These are phyloP conservation scores for Alethe diademata DNA, from an alignment of 2,113 vertebrate genomes.

Conservation along the genomic window DNA sequence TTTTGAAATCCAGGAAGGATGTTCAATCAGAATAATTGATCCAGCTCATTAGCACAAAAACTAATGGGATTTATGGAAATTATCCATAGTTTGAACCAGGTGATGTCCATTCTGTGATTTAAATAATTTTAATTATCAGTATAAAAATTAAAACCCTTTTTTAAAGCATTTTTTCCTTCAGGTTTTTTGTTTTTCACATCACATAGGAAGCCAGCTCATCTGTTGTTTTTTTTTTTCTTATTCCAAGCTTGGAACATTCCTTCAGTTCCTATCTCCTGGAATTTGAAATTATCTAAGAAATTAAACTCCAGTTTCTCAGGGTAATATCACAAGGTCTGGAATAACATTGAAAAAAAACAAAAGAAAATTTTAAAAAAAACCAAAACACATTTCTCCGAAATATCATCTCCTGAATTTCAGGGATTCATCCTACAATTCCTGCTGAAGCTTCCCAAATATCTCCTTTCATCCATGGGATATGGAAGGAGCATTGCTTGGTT, in stretches of 20 bases:
- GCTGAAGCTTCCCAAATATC: not conserved
- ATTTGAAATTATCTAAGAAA: not conserved
- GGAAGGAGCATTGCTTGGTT: not conserved
- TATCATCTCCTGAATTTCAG: not conserved
- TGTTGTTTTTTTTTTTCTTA: not conserved
- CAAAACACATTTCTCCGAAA: not conserved
- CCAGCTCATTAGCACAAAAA: not conserved
- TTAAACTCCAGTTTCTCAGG: not conserved
- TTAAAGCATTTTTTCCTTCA: not conserved
- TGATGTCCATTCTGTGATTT: not conserved
- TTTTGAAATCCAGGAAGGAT: not conserved
- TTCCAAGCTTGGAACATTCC: not conserved
- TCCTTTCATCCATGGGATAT: not conserved
- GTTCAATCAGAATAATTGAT: not conserved
- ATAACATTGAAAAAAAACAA: not conserved
- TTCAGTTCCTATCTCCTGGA: not conserved
- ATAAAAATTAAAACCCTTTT: accelerated
- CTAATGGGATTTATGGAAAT: not conserved
- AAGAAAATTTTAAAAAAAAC: not conserved
- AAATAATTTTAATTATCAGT: not conserved
- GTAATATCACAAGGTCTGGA: not conserved
- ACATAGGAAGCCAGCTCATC: not conserved
- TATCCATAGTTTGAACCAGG: not conserved
- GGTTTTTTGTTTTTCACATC: not conserved
- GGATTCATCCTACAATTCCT: not conserved